Conservation (phyloP, 1,140 invertebrate genomes). For the Anthonomus grandis region DNA sequence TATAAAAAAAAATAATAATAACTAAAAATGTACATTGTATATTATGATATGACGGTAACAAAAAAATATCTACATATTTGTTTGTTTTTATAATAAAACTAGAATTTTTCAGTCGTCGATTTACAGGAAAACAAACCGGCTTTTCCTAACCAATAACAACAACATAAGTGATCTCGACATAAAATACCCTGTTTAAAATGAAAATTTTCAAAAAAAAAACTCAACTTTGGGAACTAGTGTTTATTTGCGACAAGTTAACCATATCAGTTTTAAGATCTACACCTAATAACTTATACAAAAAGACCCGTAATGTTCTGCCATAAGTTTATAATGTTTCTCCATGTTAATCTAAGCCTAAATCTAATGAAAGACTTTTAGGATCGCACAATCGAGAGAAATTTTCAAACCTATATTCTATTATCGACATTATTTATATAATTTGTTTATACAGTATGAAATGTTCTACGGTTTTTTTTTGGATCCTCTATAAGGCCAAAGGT, state of each 20-base stretch:
- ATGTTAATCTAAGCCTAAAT: constrained; percentile 35
- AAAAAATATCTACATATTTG: constrained; percentile 33
- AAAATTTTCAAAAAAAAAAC: too few relatives aligned
- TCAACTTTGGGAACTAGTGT: too few relatives aligned
- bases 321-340: constrained; percentile 22
- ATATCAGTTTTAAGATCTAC: too few relatives aligned
- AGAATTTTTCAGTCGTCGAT: constrained; percentile 25
- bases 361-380: constrained; percentile 45
- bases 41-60: constrained; percentile 35
- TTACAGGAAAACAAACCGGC: too few relatives aligned
- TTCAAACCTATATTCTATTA: constrained; percentile 23
- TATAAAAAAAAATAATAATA: constrained; percentile 23
- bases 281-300: too few relatives aligned
- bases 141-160: too few relatives aligned
- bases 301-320: constrained; percentile 41
- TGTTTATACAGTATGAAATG: constrained; percentile 10
- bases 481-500: too few relatives aligned
- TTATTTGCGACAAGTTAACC: too few relatives aligned
- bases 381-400: constrained; percentile 8
- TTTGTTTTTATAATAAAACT: constrained; percentile 20
- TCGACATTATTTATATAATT: constrained; percentile 21
- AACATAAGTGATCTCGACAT: too few relatives aligned
- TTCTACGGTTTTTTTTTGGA: too few relatives aligned
- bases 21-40: constrained; percentile 21
- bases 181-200: too few relatives aligned